phyloP scores from a whole-genome alignment of 2,888 invertebrate genomes.

The Scrobipalpa costella region DNA sequence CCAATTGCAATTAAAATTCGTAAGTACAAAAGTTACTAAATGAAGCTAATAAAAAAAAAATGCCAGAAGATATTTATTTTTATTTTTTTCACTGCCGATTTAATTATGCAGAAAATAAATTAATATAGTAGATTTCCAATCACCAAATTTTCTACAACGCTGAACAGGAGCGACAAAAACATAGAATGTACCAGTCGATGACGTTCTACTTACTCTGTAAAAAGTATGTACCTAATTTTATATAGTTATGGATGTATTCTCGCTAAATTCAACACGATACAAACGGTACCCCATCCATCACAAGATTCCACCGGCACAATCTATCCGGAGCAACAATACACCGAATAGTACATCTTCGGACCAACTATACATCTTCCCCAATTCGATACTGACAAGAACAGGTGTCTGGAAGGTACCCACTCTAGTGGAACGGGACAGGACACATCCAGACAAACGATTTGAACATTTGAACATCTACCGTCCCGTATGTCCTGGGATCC shows the following conservation, averaged over 20 bases:
- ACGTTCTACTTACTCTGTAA: too few relatives aligned
- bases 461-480: conserved; percentile 12
- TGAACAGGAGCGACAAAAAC: too few relatives aligned
- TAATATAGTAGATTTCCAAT: too few relatives aligned
- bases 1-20: too few relatives aligned
- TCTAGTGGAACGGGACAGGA: conserved; percentile 41
- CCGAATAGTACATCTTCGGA: conserved; percentile 14
- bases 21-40: too few relatives aligned
- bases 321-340: conserved; percentile 10
- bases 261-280: not conserved
- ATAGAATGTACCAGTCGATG: too few relatives aligned
- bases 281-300: conserved; percentile 11
- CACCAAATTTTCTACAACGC: too few relatives aligned
- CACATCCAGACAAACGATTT: conserved; percentile 51
- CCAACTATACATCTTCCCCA: conserved; percentile 49
- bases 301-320: not conserved
- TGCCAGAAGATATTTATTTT: too few relatives aligned
- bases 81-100: too few relatives aligned
- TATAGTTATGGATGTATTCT: not conserved
- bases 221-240: too few relatives aligned
- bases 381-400: conserved; percentile 57
- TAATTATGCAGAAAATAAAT: too few relatives aligned
- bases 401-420: conserved; percentile 53
- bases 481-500: conserved; percentile 41
- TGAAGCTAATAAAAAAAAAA: too few relatives aligned